Evolutionary conservation across 2,113 vertebrate species (phyloP).

Genomic region (Xenus cinereus): DNA sequence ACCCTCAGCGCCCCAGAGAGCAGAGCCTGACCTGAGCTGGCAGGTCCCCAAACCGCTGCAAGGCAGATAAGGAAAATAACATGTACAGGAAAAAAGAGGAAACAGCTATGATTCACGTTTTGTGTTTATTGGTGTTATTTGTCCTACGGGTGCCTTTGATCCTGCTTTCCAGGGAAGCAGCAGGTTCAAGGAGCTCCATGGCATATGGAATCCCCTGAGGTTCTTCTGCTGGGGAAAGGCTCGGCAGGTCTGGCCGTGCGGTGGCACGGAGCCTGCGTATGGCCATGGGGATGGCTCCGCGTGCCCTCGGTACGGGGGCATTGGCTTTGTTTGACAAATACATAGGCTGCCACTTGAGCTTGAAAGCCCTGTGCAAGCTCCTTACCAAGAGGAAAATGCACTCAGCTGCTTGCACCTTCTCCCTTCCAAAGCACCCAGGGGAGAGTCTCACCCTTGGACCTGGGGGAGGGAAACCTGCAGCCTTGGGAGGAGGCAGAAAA

Average conservation of each 20-base stretch:
- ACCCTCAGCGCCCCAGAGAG: background rate
- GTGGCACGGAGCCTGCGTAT: rapidly evolving
- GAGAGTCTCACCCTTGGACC: background rate
- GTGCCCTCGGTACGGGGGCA: background rate
- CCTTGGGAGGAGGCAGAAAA: background rate
- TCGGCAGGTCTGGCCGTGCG: rapidly evolving
- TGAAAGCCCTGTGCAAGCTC: background rate
- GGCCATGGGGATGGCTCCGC: background rate
- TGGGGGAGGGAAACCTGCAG: background rate
- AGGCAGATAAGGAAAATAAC: background rate
- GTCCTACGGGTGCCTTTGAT: background rate
- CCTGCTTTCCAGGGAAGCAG: rapidly evolving
- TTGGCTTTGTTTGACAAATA: background rate
- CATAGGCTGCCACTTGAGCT: background rate
- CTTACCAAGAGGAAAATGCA: background rate
- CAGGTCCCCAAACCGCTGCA: background rate
- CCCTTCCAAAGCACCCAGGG: background rate
- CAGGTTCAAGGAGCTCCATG: background rate
- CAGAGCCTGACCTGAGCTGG: rapidly evolving
- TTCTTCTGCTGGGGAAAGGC: background rate
- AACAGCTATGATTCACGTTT: rapidly evolving
- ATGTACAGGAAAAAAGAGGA: background rate
- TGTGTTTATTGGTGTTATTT: background rate
- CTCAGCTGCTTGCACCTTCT: background rate
- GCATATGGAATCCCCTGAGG: rapidly evolving